Percentiles rank a stretch among this genome's conserved stretches.
Evolutionary conservation across 2,113 vertebrate genomes (phyloP).

Genomic region (Oxyura jamaicensis): DNA sequence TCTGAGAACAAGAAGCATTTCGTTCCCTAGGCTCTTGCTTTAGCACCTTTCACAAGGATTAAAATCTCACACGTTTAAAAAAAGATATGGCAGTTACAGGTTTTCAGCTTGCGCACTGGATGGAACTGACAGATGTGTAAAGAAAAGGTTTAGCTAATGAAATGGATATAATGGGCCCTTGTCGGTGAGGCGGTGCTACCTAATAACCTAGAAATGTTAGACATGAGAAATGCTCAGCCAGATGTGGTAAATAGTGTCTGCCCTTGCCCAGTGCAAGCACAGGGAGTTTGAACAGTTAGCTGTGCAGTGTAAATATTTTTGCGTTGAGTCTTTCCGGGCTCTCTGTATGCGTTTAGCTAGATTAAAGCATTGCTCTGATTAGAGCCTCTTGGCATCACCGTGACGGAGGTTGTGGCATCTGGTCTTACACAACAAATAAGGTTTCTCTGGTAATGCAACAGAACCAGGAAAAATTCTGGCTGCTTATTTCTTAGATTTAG

Average conservation of each 20-base stretch:
- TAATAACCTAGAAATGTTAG: background rate
- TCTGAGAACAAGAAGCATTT: background rate
- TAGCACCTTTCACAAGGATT: conserved; percentile 29
- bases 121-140: conserved; percentile 51
- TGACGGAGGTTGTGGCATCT: background rate
- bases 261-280: background rate
- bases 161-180: conserved; percentile 25
- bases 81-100: conserved; percentile 19
- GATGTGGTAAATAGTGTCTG: background rate
- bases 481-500: background rate
- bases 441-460: background rate
- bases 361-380: background rate
- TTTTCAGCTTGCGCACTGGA: conserved; percentile 7
- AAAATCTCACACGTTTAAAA: conserved; percentile 46
- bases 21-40: conserved; percentile 9
- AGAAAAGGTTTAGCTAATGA: conserved; percentile 36
- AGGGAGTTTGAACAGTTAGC: background rate
- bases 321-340: background rate
- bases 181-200: background rate
- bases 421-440: background rate
- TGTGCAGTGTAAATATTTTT: background rate
- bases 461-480: background rate
- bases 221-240: background rate
- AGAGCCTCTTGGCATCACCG: background rate
- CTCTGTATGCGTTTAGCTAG: background rate